Conservation (phyloP, 1,140 invertebrate genomes). For the Diorhabda elongata region DNA sequence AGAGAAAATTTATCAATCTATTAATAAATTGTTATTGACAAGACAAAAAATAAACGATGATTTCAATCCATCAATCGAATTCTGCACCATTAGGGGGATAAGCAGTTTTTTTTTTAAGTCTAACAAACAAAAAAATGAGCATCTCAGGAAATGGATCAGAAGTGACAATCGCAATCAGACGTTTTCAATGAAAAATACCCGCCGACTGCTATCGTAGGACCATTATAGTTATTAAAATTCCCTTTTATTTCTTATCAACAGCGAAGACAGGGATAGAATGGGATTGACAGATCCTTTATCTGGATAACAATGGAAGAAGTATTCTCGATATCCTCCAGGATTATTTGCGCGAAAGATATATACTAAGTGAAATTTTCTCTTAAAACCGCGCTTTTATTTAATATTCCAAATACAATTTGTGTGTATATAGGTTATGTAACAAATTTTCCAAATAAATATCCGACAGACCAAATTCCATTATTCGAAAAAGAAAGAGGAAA, state of each 20-base stretch:
- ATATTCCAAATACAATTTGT: too few relatives aligned
- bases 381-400: not conserved
- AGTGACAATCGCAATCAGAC: conserved; percentile 31
- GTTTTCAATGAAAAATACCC: conserved; percentile 23
- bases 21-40: too few relatives aligned
- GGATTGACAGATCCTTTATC: conserved; percentile 4
- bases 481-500: not conserved
- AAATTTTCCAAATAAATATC: not conserved
- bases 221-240: conserved; percentile 36
- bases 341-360: not conserved
- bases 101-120: not conserved
- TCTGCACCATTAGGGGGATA: not conserved
- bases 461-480: not conserved
- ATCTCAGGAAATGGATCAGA: conserved; percentile 38
- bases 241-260: conserved; percentile 22
- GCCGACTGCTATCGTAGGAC: conserved; percentile 21
- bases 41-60: too few relatives aligned
- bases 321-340: conserved; percentile 4
- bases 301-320: not conserved
- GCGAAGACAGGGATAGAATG: conserved; percentile 5
- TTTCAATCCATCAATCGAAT: not conserved
- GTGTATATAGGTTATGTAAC: too few relatives aligned
- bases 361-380: not conserved
- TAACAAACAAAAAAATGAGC: conserved; percentile 24
- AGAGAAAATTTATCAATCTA: too few relatives aligned